Conservation (phyloP, 2,888 invertebrate genomes). For the Sceliomorpha sp. region DNA sequence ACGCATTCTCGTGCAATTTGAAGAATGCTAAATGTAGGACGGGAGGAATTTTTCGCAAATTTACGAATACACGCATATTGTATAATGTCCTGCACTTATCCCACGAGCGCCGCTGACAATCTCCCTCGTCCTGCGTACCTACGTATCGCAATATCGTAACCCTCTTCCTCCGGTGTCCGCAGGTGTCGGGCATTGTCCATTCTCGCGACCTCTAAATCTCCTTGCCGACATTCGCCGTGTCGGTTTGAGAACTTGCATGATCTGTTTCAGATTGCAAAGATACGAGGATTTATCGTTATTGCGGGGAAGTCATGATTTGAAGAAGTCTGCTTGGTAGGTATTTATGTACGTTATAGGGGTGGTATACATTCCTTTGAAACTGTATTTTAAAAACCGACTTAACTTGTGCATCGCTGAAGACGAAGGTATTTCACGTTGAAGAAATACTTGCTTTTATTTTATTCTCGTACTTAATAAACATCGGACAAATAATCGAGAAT, state of each 20-base stretch:
- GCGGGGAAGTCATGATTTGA: constrained; percentile 46
- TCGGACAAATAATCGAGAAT: too few relatives aligned
- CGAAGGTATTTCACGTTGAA: too few relatives aligned
- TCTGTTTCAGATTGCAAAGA: constrained; percentile 64
- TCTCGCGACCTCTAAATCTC: constrained; percentile 74
- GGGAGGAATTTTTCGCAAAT: constrained; percentile 32
- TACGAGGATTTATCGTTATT: constrained; percentile 57
- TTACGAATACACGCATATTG: constrained; percentile 36
- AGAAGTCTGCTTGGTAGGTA: constrained; percentile 31
- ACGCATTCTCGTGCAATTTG: constrained; percentile 47
- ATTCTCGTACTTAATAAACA: too few relatives aligned
- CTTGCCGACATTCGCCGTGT: constrained; percentile 67
- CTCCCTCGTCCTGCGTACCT: too few relatives aligned
- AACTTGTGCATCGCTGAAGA: too few relatives aligned
- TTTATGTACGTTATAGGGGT: constrained; percentile 22
- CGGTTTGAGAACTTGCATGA: constrained; percentile 66
- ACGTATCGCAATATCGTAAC: constrained; percentile 45
- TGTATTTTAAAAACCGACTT: too few relatives aligned
- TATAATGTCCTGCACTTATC: constrained; percentile 45
- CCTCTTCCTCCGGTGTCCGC: constrained; percentile 61
- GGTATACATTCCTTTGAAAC: constrained; percentile 23
- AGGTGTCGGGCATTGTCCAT: constrained; percentile 76
- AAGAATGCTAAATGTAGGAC: constrained; percentile 31
- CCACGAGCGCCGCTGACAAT: constrained; percentile 38
- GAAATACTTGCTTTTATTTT: too few relatives aligned